phyloP scores from a whole-genome alignment of 2,888 invertebrate genomes.

The Drosophila multiciliata region DNA sequence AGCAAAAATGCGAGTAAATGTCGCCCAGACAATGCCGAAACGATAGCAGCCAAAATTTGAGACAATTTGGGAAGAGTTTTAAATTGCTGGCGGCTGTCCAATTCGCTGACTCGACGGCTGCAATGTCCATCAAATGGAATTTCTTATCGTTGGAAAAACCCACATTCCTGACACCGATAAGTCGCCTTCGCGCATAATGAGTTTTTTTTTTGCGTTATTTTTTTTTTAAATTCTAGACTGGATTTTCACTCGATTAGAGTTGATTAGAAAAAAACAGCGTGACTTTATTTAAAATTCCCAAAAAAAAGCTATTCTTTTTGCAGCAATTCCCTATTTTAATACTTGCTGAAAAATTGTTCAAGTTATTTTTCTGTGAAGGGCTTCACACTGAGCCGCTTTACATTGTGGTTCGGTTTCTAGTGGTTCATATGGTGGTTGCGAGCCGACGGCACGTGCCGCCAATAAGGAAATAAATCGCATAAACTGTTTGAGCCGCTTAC shows the following conservation, averaged over 20 bases:
- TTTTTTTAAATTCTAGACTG: not conserved
- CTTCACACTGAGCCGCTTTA: conserved; percentile 39
- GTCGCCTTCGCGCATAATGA: conserved; percentile 42
- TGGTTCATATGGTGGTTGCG: conserved; percentile 32
- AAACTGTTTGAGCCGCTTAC: conserved; percentile 78
- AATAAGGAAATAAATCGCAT: conserved; percentile 78
- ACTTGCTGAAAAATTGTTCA: not conserved
- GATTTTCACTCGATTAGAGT: not conserved
- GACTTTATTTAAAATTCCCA: not conserved
- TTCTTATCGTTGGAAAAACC: conserved; percentile 45
- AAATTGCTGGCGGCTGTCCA: conserved; percentile 57
- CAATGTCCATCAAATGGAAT: conserved; percentile 52
- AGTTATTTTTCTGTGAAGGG: conserved; percentile 16
- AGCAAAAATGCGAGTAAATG: conserved; percentile 59
- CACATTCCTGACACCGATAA: conserved; percentile 38
- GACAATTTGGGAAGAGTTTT: conserved; percentile 74
- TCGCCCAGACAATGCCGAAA: conserved; percentile 49
- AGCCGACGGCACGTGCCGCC: conserved; percentile 68
- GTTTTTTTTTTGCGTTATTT: conserved; percentile 3
- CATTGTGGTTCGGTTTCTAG: conserved; percentile 42
- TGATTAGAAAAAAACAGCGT: too few species aligned
- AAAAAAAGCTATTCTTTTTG: not conserved
- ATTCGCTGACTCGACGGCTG: conserved; percentile 23
- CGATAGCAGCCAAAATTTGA: conserved; percentile 64
- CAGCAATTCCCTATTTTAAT: not conserved